Base-by-base conservation (phyloP, 2,113 vertebrate species). In the Hippoglossus stenolepis region DNA sequence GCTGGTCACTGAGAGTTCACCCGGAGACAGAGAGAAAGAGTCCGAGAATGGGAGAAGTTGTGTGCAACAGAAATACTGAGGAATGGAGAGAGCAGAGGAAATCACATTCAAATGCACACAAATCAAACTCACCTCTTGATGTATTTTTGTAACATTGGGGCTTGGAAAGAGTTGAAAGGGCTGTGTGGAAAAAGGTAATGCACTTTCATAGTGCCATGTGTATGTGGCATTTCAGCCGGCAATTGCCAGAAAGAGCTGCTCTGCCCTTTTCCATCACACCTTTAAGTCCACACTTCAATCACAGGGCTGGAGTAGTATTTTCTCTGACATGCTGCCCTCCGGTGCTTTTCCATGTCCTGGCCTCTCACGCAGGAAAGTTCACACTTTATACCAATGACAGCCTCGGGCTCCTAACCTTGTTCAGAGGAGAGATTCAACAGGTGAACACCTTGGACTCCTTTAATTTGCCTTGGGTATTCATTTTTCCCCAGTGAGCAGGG, bases 71-170 rank as follows among this genome's bases (percentile, higher is more conserved):
- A 70, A 60, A 21, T 35, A 43, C 71, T 24, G 63, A 20, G 43
- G 53, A 72, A 73, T 56, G 26, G 66, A 76, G 53, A 58, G 56
- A 21, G 70, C 73, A n/a, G 35, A 53, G 75, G 69, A 77, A 85
- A 65, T 78, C 82, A 45, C 70, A 62, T 77, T 61, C 70, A 56
- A 3, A 61, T 40, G 62, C 67, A 70, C 83, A 67, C 64, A 70
- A 84, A 80, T 90, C 88, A 85, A 71, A 87, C 57, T 73, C 87
- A 87, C 82, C 80, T 85, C 79, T 28, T 45, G 73, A 82, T 79
- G 77, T 85, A 59, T 88, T 90, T 85, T 71, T 4, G 65, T 78
- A 75, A 54, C 70, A 56, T 8, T 35, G 73, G 65, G 26, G 80
- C 40, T 75, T 82, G 24, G 73, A 78, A 35, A 70, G 56, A 49